Conservation (phyloP, 1,140 invertebrate species). For the Heliconius eleuchia region DNA sequence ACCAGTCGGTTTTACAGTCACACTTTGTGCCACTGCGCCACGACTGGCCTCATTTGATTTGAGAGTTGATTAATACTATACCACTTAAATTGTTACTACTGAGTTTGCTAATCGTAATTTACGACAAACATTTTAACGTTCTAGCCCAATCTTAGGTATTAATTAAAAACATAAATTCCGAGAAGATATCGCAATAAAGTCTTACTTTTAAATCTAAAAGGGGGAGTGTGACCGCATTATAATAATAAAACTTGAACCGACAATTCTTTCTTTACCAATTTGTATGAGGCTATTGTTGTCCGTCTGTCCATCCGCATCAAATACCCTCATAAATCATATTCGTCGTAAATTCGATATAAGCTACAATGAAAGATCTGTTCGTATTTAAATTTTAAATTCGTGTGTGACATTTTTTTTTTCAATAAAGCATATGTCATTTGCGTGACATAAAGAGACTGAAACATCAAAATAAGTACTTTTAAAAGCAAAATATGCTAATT, state of each 20-base stretch:
- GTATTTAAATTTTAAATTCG: constrained; percentile 68
- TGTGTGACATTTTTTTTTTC: constrained; percentile 54
- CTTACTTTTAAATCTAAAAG: constrained; percentile 47
- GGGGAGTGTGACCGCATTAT: constrained; percentile 72
- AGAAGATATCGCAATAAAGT: constrained; percentile 64
- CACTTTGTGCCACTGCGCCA: too few species aligned
- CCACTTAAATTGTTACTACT: too few species aligned
- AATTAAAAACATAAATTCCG: constrained; percentile 43
- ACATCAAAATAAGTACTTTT: constrained; percentile 6
- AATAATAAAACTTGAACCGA: constrained; percentile 63
- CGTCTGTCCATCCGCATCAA: constrained; percentile 76
- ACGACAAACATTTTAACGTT: background rate
- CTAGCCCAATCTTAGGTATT: background rate
- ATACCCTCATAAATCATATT: constrained; percentile 76
- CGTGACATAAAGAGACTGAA: constrained; percentile 34
- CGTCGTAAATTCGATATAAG: constrained; percentile 77
- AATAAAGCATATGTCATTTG: constrained; percentile 25
- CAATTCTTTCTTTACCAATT: constrained; percentile 56
- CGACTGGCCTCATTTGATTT: too few species aligned
- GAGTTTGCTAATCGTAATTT: too few species aligned
- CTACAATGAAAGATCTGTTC: constrained; percentile 78
- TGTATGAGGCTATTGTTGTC: constrained; percentile 72
- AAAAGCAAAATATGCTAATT: background rate
- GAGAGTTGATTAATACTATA: too few species aligned
- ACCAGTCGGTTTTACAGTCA: too few species aligned